phyloP scores from a whole-genome alignment of 2,113 vertebrate genomes.

The Barnardius zonarius region DNA sequence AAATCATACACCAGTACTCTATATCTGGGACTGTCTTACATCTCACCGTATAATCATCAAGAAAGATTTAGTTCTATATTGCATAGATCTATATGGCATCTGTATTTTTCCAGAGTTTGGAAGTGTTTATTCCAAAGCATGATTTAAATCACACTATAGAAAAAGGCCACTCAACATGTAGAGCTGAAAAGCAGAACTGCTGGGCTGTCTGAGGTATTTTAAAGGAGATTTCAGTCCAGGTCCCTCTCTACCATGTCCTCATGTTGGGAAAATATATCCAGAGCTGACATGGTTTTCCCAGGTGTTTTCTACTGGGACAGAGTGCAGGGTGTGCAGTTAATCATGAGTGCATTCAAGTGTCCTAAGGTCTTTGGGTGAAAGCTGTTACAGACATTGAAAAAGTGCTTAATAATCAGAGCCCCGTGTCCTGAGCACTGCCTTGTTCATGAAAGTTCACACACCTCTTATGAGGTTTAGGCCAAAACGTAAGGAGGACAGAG shows the following conservation, averaged over 20 bases:
- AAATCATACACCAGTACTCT: neutral
- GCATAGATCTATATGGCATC: no score
- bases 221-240: neutral
- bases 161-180: neutral
- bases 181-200: neutral
- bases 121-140: neutral
- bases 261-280: neutral
- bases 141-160: neutral
- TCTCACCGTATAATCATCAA: neutral
- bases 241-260: neutral
- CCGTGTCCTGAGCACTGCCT: neutral
- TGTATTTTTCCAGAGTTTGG: neutral
- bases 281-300: conserved; percentile 2
- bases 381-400: conserved; percentile 11
- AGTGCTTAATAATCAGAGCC: conserved; percentile 47
- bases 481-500: neutral
- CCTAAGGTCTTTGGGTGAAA: conserved; percentile 6
- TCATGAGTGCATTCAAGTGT: neutral
- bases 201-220: neutral
- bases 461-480: neutral
- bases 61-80: neutral
- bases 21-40: neutral
- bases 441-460: neutral
- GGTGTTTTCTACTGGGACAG: conserved; percentile 42
- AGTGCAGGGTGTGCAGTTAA: conserved; percentile 16